Percentiles rank a stretch among this genome's conserved stretches.
Conservation (phyloP, 64 coral and sea anemone genomes). For the Pocillopora damicornis region DNA sequence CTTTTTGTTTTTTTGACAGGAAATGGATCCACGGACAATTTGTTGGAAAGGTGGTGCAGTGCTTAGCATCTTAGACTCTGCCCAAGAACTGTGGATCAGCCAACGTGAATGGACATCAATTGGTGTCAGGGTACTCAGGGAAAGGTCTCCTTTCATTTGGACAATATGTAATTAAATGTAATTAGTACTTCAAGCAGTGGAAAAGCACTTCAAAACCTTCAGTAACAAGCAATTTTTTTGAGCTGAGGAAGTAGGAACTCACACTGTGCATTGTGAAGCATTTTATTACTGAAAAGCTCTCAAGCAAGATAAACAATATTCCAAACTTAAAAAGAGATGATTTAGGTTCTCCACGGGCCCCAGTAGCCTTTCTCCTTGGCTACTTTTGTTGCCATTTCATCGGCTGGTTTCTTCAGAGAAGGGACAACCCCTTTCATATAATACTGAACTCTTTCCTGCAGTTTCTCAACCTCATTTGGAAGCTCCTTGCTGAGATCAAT, state of each 20-base stretch:
- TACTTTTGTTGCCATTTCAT: not conserved
- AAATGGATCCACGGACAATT: constrained; percentile 92
- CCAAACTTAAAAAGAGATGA: no score
- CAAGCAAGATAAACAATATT: no score
- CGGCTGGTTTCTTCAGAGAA: constrained; percentile 11
- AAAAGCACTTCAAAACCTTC: no score
- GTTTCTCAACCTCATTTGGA: constrained; percentile 4
- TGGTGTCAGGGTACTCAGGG: constrained; percentile 87
- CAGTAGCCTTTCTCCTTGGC: constrained; percentile 4
- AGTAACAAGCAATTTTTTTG: no score
- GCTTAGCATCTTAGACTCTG: constrained; percentile 89
- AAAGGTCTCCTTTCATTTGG: constrained; percentile 91
- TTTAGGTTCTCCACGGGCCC: constrained; percentile 17
- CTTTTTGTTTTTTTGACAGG: constrained; percentile 38
- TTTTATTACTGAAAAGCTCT: no score
- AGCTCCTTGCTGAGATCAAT: not conserved
- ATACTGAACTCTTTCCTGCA: constrained; percentile 14
- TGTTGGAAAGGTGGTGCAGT: constrained; percentile 97
- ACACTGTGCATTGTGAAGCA: no score
- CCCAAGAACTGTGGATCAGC: constrained; percentile 95
- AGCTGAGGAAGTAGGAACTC: no score
- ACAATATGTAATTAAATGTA: constrained; percentile 23
- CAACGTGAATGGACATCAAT: constrained; percentile 88
- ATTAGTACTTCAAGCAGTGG: not conserved
- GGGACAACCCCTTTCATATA: constrained; percentile 19